These are phyloP conservation scores for Platycnemis pennipes DNA, from an alignment of 2,888 invertebrate species.

Conservation along the genomic window DNA sequence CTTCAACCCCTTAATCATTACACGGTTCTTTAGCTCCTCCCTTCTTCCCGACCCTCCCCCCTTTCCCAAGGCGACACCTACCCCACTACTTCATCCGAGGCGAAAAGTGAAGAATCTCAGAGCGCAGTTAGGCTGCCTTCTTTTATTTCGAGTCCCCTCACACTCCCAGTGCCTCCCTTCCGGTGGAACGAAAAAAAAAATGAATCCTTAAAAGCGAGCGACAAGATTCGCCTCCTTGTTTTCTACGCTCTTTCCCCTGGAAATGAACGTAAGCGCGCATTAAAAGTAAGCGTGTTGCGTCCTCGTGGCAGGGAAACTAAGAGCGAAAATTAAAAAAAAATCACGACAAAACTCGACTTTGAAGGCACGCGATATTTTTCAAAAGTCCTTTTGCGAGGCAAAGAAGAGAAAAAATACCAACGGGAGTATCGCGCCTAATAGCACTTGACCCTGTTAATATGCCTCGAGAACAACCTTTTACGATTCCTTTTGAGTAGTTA, in stretches of 20 bases:
- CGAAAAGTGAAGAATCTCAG: background rate
- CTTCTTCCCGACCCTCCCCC: background rate
- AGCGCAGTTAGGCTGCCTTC: background rate
- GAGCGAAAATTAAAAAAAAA: background rate
- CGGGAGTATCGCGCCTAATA: slow-evolving; percentile 45
- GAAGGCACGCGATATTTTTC: slow-evolving; percentile 7
- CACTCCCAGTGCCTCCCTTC: background rate
- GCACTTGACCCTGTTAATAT: slow-evolving; percentile 66
- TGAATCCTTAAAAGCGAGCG: too few relatives aligned
- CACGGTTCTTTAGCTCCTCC: background rate
- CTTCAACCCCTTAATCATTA: background rate
- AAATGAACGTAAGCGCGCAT: slow-evolving; percentile 50
- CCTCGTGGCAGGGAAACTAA: slow-evolving; percentile 6
- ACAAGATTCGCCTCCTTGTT: too few relatives aligned
- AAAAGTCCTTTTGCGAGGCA: slow-evolving; percentile 1
- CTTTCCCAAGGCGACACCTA: background rate
- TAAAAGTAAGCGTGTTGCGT: slow-evolving; percentile 55
- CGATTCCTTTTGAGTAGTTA: slow-evolving; percentile 62
- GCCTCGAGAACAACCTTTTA: slow-evolving; percentile 65
- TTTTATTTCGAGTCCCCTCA: background rate
- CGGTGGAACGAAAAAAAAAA: background rate
- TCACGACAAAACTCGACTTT: background rate
- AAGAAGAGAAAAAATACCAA: background rate
- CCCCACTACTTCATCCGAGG: background rate
- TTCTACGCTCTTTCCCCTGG: too few relatives aligned